Conservation (phyloP, 2,888 invertebrate species). For the Phyllotreta cruciferae region DNA sequence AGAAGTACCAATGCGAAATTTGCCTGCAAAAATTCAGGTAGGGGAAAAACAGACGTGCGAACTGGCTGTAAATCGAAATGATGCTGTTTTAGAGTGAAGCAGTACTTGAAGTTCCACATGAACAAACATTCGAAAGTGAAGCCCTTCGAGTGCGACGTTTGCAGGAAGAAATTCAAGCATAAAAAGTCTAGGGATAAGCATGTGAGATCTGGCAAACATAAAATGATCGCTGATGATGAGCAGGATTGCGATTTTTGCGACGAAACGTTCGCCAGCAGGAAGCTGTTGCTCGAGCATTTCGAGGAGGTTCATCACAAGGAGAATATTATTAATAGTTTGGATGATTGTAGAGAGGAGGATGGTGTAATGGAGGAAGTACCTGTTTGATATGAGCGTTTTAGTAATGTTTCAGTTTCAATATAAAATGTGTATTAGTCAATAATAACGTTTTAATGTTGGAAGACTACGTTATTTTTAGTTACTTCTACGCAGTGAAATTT, state of each 20-base stretch:
- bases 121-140: constrained; percentile 64
- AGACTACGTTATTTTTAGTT: too few species aligned
- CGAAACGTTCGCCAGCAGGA: constrained; percentile 36
- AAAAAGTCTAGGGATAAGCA: constrained; percentile 51
- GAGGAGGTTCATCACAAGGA: constrained; percentile 39
- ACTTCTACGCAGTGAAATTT: too few species aligned
- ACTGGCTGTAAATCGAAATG: too few species aligned
- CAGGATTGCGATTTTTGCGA: constrained; percentile 44
- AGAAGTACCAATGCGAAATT: constrained; percentile 62
- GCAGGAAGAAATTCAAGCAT: constrained; percentile 59
- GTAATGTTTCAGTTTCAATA: background rate
- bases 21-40: constrained; percentile 62
- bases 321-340: constrained; percentile 35
- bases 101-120: constrained; percentile 66
- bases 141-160: constrained; percentile 63
- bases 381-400: background rate
- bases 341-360: constrained; percentile 28
- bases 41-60: too few species aligned
- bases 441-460: too few species aligned
- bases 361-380: constrained; percentile 11
- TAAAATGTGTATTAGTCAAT: background rate
- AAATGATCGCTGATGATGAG: constrained; percentile 32
- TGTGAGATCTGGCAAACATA: constrained; percentile 40
- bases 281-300: constrained; percentile 40
- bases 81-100: constrained; percentile 58